phyloP scores from a whole-genome alignment of 2,888 invertebrate species.

The Catotricha subobsoleta region DNA sequence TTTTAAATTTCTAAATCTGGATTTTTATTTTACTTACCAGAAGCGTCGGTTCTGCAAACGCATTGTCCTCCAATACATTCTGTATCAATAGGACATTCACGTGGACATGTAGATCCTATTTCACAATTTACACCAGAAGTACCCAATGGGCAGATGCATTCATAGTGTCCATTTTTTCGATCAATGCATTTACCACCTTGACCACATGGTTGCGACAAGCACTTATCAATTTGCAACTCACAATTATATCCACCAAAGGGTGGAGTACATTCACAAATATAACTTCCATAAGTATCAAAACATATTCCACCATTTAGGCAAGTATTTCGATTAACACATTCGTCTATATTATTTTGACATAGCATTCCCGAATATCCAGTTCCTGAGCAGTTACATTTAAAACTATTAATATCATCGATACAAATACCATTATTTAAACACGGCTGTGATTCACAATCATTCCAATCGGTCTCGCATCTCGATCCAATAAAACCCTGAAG shows the following conservation, averaged over 20 bases:
- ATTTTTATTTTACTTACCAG: conserved; percentile 19
- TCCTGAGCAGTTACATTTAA: conserved; percentile 55
- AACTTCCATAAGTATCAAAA: conserved; percentile 67
- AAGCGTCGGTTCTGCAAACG: conserved; percentile 28
- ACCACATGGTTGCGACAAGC: conserved; percentile 50
- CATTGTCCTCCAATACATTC: conserved; percentile 41
- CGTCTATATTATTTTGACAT: conserved; percentile 65
- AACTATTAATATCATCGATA: conserved; percentile 52
- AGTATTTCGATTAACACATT: conserved; percentile 48
- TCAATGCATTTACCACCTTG: conserved; percentile 56
- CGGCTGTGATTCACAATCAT: conserved; percentile 52
- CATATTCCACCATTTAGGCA: conserved; percentile 58
- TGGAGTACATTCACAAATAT: conserved; percentile 52
- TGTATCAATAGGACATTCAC: conserved; percentile 42
- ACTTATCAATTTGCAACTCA: conserved; percentile 39
- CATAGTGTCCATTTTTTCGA: conserved; percentile 36
- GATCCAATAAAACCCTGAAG: conserved; percentile 26
- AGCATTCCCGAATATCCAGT: conserved; percentile 57
- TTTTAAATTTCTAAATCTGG: background rate
- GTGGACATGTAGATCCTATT: conserved; percentile 22
- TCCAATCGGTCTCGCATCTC: conserved; percentile 35
- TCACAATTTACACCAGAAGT: conserved; percentile 31
- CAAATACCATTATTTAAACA: conserved; percentile 59
- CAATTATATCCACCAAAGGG: conserved; percentile 71
- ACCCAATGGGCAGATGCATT: conserved; percentile 52